Evolutionary conservation across 2,113 vertebrate species (phyloP).

Genomic region (Cyprinodon variegatus): DNA sequence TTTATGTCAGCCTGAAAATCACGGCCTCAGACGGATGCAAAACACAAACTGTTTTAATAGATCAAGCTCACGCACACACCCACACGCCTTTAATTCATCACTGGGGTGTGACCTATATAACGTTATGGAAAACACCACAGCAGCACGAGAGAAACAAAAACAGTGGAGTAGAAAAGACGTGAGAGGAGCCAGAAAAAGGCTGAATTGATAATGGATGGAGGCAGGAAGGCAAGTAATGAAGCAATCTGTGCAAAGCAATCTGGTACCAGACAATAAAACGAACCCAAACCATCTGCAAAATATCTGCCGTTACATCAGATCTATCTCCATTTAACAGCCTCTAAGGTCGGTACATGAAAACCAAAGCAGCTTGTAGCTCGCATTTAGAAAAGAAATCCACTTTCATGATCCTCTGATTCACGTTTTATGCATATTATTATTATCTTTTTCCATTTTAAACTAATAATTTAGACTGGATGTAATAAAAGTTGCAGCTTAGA

Average conservation of each 20-base stretch:
- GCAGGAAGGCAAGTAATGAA: conserved; percentile 1
- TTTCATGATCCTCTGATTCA: neutral
- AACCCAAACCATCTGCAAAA: neutral
- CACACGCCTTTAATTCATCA: conserved; percentile 72
- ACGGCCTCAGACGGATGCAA: conserved; percentile 73
- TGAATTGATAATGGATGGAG: conserved; percentile 13
- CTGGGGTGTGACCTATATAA: conserved; percentile 70
- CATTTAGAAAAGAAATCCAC: neutral
- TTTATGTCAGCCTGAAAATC: conserved; percentile 66
- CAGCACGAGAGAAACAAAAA: conserved; percentile 22
- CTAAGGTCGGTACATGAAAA: neutral
- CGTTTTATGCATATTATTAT: neutral
- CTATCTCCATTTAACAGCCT: neutral
- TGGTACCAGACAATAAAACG: neutral
- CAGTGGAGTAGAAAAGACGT: conserved; percentile 18
- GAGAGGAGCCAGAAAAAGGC: conserved; percentile 14
- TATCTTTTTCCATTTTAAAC: too few species aligned
- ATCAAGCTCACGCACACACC: conserved; percentile 58
- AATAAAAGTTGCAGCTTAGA: too few species aligned
- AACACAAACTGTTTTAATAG: conserved; percentile 70
- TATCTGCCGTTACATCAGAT: neutral
- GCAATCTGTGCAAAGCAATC: conserved; percentile 11
- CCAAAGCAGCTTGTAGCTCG: neutral
- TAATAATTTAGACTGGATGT: too few species aligned
- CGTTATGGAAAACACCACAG: conserved; percentile 45